Evolutionary conservation across 2,797 vertebrate genomes (phyloP).

Genomic region (Sus cebifrons): DNA sequence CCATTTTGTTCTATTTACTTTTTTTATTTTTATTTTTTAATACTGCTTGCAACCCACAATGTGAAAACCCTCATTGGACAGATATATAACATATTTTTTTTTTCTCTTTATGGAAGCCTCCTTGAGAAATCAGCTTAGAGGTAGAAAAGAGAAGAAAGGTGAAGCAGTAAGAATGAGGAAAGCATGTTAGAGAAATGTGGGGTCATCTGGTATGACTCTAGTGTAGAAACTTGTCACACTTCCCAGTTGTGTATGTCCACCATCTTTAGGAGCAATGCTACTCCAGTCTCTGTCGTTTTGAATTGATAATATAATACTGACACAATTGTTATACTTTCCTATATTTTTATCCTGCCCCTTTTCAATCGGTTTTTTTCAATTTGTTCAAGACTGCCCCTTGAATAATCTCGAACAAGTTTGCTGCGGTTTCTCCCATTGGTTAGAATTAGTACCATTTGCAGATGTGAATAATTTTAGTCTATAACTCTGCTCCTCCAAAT

Average conservation of each 20-base stretch:
- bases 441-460: slow-evolving; percentile 18
- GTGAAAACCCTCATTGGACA: not conserved
- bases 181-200: not conserved
- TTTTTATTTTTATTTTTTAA: not conserved
- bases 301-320: not conserved
- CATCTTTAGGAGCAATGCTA: not conserved
- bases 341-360: not conserved
- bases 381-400: not conserved
- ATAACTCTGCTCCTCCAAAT: not conserved
- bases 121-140: not conserved
- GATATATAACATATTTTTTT: not conserved
- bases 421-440: not conserved
- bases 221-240: not conserved
- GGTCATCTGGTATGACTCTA: not conserved
- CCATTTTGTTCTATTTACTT: not conserved
- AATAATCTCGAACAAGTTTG: not conserved
- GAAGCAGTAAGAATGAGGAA: not conserved
- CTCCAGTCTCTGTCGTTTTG: not conserved
- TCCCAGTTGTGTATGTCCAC: not conserved
- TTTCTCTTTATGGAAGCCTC: not conserved
- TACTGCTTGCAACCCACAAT: not conserved
- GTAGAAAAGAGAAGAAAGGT: not conserved
- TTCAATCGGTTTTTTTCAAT: not conserved
- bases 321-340: not conserved
- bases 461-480: slow-evolving; percentile 23